Evolutionary conservation across 2,888 invertebrate genomes (phyloP).

Genomic region (Caenorhabditis sp.): DNA sequence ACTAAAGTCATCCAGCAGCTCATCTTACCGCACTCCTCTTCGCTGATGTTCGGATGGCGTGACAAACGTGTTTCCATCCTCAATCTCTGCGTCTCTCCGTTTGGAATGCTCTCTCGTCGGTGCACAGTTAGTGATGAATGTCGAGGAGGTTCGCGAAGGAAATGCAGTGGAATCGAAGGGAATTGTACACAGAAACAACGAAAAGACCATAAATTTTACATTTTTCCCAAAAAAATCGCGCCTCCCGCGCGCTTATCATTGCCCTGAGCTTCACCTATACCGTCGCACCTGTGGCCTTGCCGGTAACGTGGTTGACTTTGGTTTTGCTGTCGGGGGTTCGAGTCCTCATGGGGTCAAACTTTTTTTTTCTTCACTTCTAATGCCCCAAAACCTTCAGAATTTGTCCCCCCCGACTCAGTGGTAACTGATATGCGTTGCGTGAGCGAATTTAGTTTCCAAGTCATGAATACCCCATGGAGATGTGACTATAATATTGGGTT

Average conservation of each 20-base stretch:
- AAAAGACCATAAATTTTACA: no score
- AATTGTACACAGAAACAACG: no score
- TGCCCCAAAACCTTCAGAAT: no score
- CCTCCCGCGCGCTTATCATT: no score
- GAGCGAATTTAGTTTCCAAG: slow-evolving; percentile 21
- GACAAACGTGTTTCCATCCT: slow-evolving; percentile 57
- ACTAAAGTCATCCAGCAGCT: background rate
- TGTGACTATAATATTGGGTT: slow-evolving; percentile 63
- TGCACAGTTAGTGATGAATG: slow-evolving; percentile 9
- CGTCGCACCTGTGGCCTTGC: no score
- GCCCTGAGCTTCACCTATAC: no score
- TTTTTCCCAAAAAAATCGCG: no score
- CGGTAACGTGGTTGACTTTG: no score
- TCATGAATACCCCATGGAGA: slow-evolving; percentile 50
- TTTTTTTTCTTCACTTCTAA: no score
- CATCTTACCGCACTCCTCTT: slow-evolving; percentile 53
- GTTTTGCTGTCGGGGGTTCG: no score
- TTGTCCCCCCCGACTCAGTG: background rate
- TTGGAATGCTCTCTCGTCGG: slow-evolving; percentile 4
- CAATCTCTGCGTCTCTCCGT: slow-evolving; percentile 9
- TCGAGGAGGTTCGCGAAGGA: background rate
- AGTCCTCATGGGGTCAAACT: no score
- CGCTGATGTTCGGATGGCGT: slow-evolving; percentile 61
- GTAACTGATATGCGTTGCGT: slow-evolving; percentile 6
- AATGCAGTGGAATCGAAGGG: no score